Conservation (phyloP, 2,888 invertebrate species). For the Caenorhabditis macrosperma region DNA sequence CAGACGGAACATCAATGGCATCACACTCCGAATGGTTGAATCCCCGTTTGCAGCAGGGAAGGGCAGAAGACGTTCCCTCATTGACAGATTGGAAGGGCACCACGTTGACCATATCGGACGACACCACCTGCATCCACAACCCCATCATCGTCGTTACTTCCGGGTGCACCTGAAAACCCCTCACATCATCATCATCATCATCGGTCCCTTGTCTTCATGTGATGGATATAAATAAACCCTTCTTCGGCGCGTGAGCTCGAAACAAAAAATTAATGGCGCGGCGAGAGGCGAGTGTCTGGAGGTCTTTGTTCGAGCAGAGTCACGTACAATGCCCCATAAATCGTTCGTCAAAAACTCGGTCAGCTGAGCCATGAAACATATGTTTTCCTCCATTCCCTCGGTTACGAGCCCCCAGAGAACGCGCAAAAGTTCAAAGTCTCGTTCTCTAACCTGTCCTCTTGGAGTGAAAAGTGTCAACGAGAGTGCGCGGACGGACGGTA, state of each 20-base stretch:
- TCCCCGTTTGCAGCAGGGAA: conserved; percentile 77
- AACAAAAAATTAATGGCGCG: conserved; percentile 1
- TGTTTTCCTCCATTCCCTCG: neutral
- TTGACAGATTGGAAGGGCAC: conserved; percentile 78
- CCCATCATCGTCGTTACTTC: conserved; percentile 83
- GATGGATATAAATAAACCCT: neutral
- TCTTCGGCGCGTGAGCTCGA: conserved; percentile 1
- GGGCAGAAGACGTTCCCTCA: conserved; percentile 54
- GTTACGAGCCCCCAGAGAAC: neutral
- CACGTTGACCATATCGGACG: conserved; percentile 83
- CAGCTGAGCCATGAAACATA: neutral
- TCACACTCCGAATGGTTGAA: conserved; percentile 78
- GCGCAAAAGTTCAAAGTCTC: neutral
- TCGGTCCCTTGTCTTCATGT: conserved; percentile 61
- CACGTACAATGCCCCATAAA: neutral
- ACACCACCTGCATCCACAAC: conserved; percentile 78
- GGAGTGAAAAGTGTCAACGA: conserved; percentile 69
- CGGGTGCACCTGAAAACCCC: conserved; percentile 83
- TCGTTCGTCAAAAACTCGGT: neutral
- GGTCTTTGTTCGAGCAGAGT: neutral
- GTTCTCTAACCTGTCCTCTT: conserved; percentile 44
- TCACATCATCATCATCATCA: too few relatives aligned
- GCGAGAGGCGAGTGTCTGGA: neutral
- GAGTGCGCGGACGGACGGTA: conserved; percentile 68
- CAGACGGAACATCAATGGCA: conserved; percentile 72